A percentile compares a stretch with the other conserved stretches of the same genome.
These are phyloP conservation scores for Epinotia demarniana DNA, from an alignment of 2,888 invertebrate species.

Conservation along the genomic window DNA sequence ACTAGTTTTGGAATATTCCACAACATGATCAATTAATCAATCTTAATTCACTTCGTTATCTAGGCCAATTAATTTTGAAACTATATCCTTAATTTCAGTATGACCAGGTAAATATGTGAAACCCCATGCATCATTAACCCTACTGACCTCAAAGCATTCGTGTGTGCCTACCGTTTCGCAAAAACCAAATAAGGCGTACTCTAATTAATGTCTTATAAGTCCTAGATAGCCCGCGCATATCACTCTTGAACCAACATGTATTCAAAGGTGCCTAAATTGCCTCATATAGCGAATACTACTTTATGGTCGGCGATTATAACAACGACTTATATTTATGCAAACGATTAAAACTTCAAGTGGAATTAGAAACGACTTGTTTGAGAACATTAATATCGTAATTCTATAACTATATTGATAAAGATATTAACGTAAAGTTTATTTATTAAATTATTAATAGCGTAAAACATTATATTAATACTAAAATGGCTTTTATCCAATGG, in stretches of 20 bases:
- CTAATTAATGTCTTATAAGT: conserved; percentile 52
- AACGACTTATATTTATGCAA: neutral
- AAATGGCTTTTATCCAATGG: neutral
- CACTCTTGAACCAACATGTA: conserved; percentile 43
- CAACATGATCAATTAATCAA: neutral
- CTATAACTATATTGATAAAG: conserved; percentile 3
- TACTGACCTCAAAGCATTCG: conserved; percentile 44
- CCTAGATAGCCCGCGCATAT: conserved; percentile 46
- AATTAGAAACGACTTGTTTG: conserved; percentile 4
- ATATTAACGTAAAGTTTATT: conserved; percentile 12
- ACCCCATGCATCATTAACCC: conserved; percentile 23
- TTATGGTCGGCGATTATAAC: conserved; percentile 13
- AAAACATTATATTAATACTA: neutral
- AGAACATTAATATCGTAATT: neutral
- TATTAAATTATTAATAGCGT: conserved; percentile 4
- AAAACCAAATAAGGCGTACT: conserved; percentile 48
- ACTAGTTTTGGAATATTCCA: neutral
- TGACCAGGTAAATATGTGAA: neutral
- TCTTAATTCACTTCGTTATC: neutral
- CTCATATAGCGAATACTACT: neutral
- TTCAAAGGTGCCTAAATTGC: conserved; percentile 15
- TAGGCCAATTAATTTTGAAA: conserved; percentile 1
- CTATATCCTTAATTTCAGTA: conserved; percentile 50
- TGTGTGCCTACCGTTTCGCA: conserved; percentile 49
- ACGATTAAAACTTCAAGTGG: conserved; percentile 8